These are phyloP conservation scores for Mystacornis crossleyi DNA, from an alignment of 2,113 vertebrate species.

Conservation along the genomic window DNA sequence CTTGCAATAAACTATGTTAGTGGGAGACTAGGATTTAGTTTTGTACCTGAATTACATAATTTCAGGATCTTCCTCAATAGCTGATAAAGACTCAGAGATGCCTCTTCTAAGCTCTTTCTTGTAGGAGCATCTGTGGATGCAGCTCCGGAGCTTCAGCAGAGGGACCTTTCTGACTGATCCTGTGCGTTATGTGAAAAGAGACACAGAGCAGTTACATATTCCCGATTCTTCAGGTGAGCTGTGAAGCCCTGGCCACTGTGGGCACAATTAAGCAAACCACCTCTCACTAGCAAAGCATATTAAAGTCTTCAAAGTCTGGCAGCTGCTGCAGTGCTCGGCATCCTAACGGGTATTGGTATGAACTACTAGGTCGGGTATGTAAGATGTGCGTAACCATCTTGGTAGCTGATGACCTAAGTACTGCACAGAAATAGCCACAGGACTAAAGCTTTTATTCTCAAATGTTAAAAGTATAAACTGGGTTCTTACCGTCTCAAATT, in stretches of 20 bases:
- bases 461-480: neutral
- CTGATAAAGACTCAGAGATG: neutral
- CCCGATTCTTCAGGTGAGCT: neutral
- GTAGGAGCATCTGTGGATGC: neutral
- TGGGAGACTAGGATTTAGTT: neutral
- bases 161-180: neutral
- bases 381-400: neutral
- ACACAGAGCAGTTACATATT: neutral
- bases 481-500: neutral
- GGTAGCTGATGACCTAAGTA: neutral
- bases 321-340: neutral
- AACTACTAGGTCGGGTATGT: neutral
- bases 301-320: neutral
- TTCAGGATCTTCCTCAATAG: neutral
- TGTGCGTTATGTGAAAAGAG: neutral
- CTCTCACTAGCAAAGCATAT: neutral
- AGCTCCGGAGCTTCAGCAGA: neutral
- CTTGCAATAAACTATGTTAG: neutral
- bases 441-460: neutral
- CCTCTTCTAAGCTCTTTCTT: neutral
- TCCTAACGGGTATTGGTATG: fast-evolving
- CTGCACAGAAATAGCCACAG: neutral
- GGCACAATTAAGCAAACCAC: neutral
- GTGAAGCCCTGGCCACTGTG: neutral
- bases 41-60: neutral